These are phyloP conservation scores for Tortricodes alternella DNA, from an alignment of 2,888 invertebrate species.

Conservation along the genomic window DNA sequence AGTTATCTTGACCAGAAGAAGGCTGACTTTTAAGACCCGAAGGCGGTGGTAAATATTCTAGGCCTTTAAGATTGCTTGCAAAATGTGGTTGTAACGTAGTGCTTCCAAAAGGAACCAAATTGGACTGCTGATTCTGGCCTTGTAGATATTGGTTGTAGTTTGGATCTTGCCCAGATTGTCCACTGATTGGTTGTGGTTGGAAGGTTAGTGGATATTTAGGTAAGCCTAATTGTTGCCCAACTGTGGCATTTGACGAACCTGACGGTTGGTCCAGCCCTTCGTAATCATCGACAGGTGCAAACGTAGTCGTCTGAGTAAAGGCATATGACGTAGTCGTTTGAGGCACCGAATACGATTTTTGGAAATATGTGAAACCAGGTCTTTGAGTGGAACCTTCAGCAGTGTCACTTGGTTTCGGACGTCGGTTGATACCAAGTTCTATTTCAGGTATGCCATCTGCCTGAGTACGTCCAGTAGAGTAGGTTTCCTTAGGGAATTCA, in stretches of 20 bases:
- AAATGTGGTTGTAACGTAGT: slow-evolving; percentile 1
- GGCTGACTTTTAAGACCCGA: neutral
- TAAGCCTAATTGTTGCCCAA: neutral
- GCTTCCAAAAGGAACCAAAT: neutral
- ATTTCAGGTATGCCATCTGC: slow-evolving; percentile 40
- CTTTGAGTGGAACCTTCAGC: slow-evolving; percentile 22
- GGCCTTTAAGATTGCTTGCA: neutral
- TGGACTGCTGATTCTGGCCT: neutral
- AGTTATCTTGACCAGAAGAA: neutral
- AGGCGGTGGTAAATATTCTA: slow-evolving; percentile 15
- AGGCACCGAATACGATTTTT: slow-evolving; percentile 34
- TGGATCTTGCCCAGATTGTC: neutral
- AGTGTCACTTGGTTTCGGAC: slow-evolving; percentile 7
- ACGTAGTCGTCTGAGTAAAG: slow-evolving; percentile 54
- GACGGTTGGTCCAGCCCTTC: neutral
- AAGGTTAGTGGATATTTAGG: neutral
- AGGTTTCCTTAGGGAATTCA: slow-evolving; percentile 47
- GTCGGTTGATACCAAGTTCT: slow-evolving; percentile 35
- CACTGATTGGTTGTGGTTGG: slow-evolving; percentile 6
- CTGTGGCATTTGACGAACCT: slow-evolving; percentile 6
- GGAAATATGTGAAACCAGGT: slow-evolving; percentile 30
- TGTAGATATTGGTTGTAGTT: slow-evolving; percentile 8
- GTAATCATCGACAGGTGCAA: slow-evolving; percentile 36
- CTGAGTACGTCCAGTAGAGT: slow-evolving; percentile 28
- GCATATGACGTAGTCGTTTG: slow-evolving; percentile 53